Percentiles rank a stretch among this genome's conserved stretches.
These are phyloP conservation scores for Mesaphorura yosii DNA, from an alignment of 1,140 invertebrate genomes.

Conservation along the genomic window DNA sequence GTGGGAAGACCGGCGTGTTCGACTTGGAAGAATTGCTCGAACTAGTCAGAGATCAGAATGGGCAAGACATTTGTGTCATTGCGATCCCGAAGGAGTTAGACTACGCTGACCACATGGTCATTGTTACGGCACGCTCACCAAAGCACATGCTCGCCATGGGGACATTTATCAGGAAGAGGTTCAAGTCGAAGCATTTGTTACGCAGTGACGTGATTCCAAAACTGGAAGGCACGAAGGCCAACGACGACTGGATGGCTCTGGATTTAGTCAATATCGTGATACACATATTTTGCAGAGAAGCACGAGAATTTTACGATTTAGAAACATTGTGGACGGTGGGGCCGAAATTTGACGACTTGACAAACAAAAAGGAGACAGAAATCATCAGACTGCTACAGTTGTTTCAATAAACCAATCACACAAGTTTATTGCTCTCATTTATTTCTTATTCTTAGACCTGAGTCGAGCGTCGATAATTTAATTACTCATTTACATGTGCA, in stretches of 20 bases:
- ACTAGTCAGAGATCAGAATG: constrained; percentile 62
- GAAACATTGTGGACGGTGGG: constrained; percentile 84
- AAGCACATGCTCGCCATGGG: constrained; percentile 64
- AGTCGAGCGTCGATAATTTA: constrained; percentile 9
- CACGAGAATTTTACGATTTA: constrained; percentile 65
- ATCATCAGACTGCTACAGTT: constrained; percentile 18
- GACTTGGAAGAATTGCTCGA: constrained; percentile 75
- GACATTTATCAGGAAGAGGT: constrained; percentile 62
- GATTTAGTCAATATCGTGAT: constrained; percentile 85
- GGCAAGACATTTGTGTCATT: constrained; percentile 67
- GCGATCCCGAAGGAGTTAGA: constrained; percentile 56
- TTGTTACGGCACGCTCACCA: constrained; percentile 53
- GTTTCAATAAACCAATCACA: neutral
- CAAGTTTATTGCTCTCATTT: neutral
- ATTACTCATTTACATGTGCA: no score
- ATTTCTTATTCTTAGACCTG: neutral
- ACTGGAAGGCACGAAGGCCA: constrained; percentile 58
- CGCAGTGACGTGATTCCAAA: constrained; percentile 53
- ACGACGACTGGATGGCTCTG: constrained; percentile 72
- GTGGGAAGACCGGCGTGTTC: constrained; percentile 64
- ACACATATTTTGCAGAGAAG: constrained; percentile 66
- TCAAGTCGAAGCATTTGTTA: constrained; percentile 55
- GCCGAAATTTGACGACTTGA: constrained; percentile 59
- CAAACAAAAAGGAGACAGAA: constrained; percentile 34
- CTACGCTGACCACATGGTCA: constrained; percentile 71